Percentiles rank a stretch among this genome's conserved stretches.
These are phyloP conservation scores for Aplidium turbinatum DNA, from an alignment of 23 tunicate species.

Conservation along the genomic window DNA sequence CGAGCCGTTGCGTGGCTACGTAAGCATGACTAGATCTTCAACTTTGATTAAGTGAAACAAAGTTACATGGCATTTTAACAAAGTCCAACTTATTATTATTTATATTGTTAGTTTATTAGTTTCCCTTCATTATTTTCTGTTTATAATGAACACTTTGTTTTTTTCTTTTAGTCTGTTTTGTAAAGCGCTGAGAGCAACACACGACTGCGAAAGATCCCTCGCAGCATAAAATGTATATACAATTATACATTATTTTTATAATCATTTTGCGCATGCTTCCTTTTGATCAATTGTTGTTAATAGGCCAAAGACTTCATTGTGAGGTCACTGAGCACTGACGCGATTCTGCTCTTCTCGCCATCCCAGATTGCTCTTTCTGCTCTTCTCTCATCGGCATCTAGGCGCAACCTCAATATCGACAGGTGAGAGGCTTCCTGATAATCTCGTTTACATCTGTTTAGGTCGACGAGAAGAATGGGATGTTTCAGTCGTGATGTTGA, in stretches of 20 bases:
- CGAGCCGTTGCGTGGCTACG: constrained; percentile 59
- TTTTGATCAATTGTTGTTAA: neutral
- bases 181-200: too few species aligned
- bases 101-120: neutral
- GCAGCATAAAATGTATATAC: too few species aligned
- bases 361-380: constrained; percentile 91
- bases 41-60: neutral
- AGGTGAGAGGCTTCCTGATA: constrained; percentile 7
- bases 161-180: neutral
- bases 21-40: constrained; percentile 7
- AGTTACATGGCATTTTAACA: neutral
- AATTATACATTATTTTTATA: too few species aligned
- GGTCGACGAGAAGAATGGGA: too few species aligned
- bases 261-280: too few species aligned
- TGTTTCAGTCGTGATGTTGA: too few species aligned
- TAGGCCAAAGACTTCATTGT: constrained; percentile 74
- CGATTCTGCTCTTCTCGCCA: constrained; percentile 62
- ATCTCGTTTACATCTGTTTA: neutral
- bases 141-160: neutral
- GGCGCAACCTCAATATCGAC: constrained; percentile 61
- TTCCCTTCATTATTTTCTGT: neutral
- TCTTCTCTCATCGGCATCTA: constrained; percentile 79
- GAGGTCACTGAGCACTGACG: constrained; percentile 68
- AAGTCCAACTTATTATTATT: neutral
- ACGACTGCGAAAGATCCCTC: too few species aligned